phyloP scores from a whole-genome alignment of 2,888 invertebrate genomes.

The Anticlea derivata region DNA sequence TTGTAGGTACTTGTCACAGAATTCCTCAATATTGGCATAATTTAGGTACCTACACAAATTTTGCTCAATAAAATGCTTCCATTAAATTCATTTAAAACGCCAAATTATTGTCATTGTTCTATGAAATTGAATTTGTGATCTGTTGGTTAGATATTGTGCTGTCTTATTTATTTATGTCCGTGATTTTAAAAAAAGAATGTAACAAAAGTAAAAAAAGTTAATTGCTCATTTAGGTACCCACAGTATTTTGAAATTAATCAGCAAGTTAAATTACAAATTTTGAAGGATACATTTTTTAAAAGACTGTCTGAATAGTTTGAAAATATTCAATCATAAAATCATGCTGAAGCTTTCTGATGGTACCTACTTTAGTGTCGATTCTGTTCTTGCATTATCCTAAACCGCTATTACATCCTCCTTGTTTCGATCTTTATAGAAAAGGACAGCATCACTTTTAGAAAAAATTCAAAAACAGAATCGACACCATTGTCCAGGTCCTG shows the following conservation, averaged over 20 bases:
- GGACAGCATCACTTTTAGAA: too few relatives aligned
- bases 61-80: slow-evolving; percentile 40
- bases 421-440: too few relatives aligned
- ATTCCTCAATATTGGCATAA: slow-evolving; percentile 5
- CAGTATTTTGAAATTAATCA: slow-evolving; percentile 26
- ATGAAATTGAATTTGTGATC: slow-evolving; percentile 25
- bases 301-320: slow-evolving; percentile 21
- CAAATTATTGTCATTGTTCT: slow-evolving; percentile 35
- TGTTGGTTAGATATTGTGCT: slow-evolving; percentile 19
- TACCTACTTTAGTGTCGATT: too few relatives aligned
- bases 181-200: slow-evolving; percentile 8
- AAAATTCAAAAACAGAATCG: too few relatives aligned
- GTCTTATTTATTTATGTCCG: slow-evolving; percentile 21
- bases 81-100: slow-evolving; percentile 34
- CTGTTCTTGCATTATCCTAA: too few relatives aligned
- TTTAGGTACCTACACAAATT: slow-evolving; percentile 22
- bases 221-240: slow-evolving; percentile 14
- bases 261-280: slow-evolving; percentile 7
- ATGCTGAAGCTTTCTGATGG: slow-evolving; percentile 74
- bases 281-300: background rate
- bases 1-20: background rate
- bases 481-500: slow-evolving; percentile 67
- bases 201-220: slow-evolving; percentile 10
- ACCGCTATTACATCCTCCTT: too few relatives aligned
- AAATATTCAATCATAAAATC: slow-evolving; percentile 57